These are phyloP conservation scores for Epirrhoe alternata DNA, from an alignment of 2,888 invertebrate genomes.

Conservation along the genomic window DNA sequence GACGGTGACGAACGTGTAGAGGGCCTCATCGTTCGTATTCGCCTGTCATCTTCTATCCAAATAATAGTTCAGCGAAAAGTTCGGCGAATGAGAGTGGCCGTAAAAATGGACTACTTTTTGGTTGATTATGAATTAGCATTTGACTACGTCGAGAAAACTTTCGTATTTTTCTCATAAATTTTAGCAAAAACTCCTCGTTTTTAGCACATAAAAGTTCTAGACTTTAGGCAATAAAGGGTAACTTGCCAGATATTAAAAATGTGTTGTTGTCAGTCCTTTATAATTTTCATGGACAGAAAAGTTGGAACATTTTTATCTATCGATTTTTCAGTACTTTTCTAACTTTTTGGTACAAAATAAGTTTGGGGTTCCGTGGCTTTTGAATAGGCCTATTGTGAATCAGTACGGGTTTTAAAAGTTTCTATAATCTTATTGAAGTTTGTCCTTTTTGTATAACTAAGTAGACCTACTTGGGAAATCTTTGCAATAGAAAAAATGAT, in stretches of 20 bases:
- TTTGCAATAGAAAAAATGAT: too few relatives aligned
- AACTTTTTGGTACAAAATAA: background rate
- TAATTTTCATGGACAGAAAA: slow-evolving; percentile 3
- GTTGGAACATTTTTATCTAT: background rate
- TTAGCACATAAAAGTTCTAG: background rate
- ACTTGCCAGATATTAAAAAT: slow-evolving; percentile 5
- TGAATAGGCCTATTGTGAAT: background rate
- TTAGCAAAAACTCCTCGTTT: background rate
- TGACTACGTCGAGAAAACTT: background rate
- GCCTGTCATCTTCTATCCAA: too few relatives aligned
- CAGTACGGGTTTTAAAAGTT: background rate
- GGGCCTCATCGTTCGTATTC: too few relatives aligned
- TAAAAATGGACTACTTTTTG: too few relatives aligned
- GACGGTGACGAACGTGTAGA: too few relatives aligned
- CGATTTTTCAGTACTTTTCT: background rate
- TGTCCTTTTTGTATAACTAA: background rate
- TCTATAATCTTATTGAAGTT: background rate
- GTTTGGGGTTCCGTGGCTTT: background rate
- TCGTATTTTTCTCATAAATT: slow-evolving; percentile 1
- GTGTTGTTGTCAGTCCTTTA: background rate
- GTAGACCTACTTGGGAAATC: too few relatives aligned
- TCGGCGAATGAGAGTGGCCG: too few relatives aligned
- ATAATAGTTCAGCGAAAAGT: too few relatives aligned
- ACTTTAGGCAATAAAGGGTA: background rate
- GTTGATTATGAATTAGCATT: too few relatives aligned